Percentiles rank a stretch among this genome's conserved stretches.
phyloP scores from a whole-genome alignment of 2,797 vertebrate species.

The Scomberomorus guttatus region DNA sequence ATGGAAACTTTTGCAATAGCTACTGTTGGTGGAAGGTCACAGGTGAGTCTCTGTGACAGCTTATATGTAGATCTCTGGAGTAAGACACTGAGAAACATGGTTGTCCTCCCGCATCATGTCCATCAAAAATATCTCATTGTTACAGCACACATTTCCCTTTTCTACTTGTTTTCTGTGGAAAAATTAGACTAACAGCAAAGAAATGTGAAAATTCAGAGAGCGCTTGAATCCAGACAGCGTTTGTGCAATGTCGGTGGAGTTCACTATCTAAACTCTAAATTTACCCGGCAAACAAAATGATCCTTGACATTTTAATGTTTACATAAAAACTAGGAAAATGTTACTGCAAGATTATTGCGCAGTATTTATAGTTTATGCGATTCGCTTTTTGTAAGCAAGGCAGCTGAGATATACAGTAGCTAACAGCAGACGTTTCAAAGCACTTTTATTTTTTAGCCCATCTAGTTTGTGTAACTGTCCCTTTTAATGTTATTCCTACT shows the following conservation, averaged over 20 bases:
- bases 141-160: neutral
- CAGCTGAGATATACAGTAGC: no score
- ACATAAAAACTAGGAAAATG: no score
- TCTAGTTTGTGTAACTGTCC: no score
- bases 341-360: no score
- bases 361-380: no score
- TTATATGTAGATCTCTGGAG: neutral
- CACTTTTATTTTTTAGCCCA: neutral
- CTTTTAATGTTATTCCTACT: no score
- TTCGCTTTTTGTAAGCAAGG: no score
- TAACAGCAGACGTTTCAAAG: neutral
- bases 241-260: neutral
- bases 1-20: conserved; percentile 51
- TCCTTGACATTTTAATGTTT: neutral
- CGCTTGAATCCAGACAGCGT: no score
- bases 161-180: neutral
- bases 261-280: neutral
- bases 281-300: neutral
- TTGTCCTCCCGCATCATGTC: no score
- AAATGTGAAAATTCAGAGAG: no score
- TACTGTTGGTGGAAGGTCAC: neutral
- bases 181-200: neutral
- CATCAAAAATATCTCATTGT: neutral
- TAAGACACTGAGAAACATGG: neutral
- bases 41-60: neutral